Base-by-base conservation (phyloP, 2,888 invertebrate species). In the Parnassius mnemosyne region DNA sequence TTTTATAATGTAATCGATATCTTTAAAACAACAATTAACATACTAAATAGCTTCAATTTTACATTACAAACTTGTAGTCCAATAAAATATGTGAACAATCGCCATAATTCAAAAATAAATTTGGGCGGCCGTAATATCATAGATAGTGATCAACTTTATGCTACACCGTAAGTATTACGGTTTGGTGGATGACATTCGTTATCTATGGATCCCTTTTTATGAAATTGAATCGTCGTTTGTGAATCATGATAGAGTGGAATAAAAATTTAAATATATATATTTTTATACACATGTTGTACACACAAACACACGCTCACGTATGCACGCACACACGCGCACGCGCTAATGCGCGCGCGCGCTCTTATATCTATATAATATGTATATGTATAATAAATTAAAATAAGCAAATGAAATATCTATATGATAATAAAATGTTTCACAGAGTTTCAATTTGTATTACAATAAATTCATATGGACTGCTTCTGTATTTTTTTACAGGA, bases 181-280 rank as follows among this genome's bases (percentile, higher is more conserved):
- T 61, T 57, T 53, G 57, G 56, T 57, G 57, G 57, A 57, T 53
- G 61, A 61, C 49, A 57, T 53, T 41, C 34, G 57, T 61, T 61
- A 61, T 61, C 61, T 61, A 61, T 57, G 57, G 51, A 61, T 61
- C 61, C 57, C 46, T 52, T 61, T 57, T 61, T 46, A 61, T 34
- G 52, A 52, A 56, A 61, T 61, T 56, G 51, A 61, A 61, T 52
- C 41, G 61, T 55, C 49, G n/a, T 51, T 52, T 56, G 56, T 25
- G 50, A 61, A 25, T 56, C 41, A 61, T 12, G 55, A 42, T 50
- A 12, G 49, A 41, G 11, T 13, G 16, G 46, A 13, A 10, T 43
- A 10, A 10, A 43, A 10, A 43, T 10, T 11, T 43, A 9, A 7
- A 43, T 9, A 42, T 43, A 50, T 41, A 60, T 16, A 50, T 49